phyloP scores from a whole-genome alignment of 1,140 invertebrate species.

The Brachionus sp. region DNA sequence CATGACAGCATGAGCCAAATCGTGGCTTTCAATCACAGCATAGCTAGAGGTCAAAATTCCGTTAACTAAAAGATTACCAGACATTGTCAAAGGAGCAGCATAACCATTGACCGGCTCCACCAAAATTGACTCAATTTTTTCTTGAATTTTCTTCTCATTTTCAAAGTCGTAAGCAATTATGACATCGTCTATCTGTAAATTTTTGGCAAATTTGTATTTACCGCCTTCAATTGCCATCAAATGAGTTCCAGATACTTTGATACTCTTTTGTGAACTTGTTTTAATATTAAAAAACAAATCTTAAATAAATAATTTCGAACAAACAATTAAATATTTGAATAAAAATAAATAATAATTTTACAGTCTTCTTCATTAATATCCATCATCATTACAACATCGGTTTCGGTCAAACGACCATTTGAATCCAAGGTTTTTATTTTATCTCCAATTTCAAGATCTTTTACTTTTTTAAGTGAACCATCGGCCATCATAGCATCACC shows the following conservation, averaged over 20 bases:
- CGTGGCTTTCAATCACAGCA: slow-evolving; percentile 79
- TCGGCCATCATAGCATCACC: slow-evolving; percentile 33
- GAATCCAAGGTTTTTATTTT: slow-evolving; percentile 24
- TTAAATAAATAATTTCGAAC: background rate
- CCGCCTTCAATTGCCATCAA: slow-evolving; percentile 34
- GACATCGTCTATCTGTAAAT: background rate
- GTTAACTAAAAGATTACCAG: slow-evolving; percentile 83
- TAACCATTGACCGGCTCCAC: slow-evolving; percentile 28
- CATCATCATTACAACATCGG: slow-evolving; percentile 44
- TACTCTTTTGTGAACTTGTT: slow-evolving; percentile 7
- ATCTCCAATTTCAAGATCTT: slow-evolving; percentile 38
- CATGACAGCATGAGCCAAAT: slow-evolving; percentile 68
- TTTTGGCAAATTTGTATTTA: slow-evolving; percentile 35
- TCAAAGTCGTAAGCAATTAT: slow-evolving; percentile 16
- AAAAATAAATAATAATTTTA: background rate
- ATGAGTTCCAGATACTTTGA: slow-evolving; percentile 28
- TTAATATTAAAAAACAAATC: slow-evolving; percentile 38
- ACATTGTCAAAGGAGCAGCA: slow-evolving; percentile 75
- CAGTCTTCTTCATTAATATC: slow-evolving; percentile 16
- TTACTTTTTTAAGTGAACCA: slow-evolving; percentile 9
- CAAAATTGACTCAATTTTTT: slow-evolving; percentile 29
- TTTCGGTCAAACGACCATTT: slow-evolving; percentile 23
- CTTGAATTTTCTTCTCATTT: background rate
- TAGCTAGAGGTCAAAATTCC: slow-evolving; percentile 88
- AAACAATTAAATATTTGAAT: background rate